Evolutionary conservation across 2,797 vertebrate species (phyloP).

Genomic region (Poeciliopsis turneri): DNA sequence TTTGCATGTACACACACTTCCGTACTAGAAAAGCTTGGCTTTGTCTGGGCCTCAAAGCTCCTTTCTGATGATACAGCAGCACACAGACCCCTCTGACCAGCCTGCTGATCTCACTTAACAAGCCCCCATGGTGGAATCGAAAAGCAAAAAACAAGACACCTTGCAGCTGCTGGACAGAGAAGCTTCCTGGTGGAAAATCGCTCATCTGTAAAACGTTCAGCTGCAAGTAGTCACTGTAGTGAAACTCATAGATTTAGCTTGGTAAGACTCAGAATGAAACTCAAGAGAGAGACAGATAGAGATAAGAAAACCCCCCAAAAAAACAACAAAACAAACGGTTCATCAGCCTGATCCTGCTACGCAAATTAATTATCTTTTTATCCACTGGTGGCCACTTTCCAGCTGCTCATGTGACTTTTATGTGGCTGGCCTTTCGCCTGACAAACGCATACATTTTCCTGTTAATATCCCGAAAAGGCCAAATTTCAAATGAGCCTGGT

Average conservation of each 20-base stretch:
- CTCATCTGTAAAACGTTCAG: neutral
- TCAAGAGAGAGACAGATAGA: neutral
- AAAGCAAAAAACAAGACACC: constrained; percentile 20
- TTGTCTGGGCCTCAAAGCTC: constrained; percentile 37
- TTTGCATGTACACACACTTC: neutral
- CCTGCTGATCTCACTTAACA: constrained; percentile 48
- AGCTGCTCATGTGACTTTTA: neutral
- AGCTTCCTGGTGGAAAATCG: constrained; percentile 6
- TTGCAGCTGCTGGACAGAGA: constrained; percentile 14
- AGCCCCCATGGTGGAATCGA: constrained; percentile 24
- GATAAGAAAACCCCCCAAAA: too few relatives aligned
- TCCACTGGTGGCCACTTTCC: neutral
- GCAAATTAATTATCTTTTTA: neutral
- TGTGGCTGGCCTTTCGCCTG: neutral
- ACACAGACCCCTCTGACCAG: constrained; percentile 24
- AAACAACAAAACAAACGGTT: neutral
- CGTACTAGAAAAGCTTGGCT: neutral
- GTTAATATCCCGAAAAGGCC: neutral
- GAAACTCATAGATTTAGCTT: neutral
- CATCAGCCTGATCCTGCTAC: neutral
- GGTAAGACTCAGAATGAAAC: neutral
- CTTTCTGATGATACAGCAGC: constrained; percentile 16
- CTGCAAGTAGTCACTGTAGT: neutral
- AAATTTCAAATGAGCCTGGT: neutral
- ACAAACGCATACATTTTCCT: neutral